Evolutionary conservation across 2,888 invertebrate species (phyloP).

Genomic region (Mimas tiliae): DNA sequence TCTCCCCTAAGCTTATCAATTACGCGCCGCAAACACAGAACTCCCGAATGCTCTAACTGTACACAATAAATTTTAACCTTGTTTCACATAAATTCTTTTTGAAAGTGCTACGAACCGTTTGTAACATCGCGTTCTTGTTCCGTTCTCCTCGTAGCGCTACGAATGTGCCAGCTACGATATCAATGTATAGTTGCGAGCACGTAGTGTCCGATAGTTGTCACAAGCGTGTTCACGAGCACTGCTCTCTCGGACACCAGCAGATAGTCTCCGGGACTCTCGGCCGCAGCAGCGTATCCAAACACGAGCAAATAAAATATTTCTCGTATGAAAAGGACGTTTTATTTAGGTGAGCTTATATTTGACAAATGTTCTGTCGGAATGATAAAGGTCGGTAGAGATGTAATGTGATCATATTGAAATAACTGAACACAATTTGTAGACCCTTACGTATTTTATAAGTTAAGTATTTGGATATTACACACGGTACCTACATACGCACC

Average conservation of each 20-base stretch:
- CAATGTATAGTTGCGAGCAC: neutral
- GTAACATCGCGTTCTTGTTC: neutral
- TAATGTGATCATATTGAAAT: conserved; percentile 27
- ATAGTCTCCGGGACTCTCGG: neutral
- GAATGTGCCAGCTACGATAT: neutral
- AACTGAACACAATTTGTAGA: neutral
- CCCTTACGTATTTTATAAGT: neutral
- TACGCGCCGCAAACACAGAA: neutral
- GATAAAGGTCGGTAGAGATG: conserved; percentile 31
- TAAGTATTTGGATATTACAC: neutral
- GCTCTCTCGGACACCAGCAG: neutral
- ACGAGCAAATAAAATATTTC: neutral
- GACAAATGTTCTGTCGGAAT: neutral
- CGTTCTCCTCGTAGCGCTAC: neutral
- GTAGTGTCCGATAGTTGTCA: neutral
- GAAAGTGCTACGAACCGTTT: neutral
- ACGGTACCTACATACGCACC: no score
- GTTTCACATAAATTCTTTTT: conserved; percentile 1
- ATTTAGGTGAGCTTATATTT: conserved; percentile 15
- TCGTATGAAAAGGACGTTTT: conserved; percentile 9
- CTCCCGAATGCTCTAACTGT: neutral
- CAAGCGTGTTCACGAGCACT: neutral
- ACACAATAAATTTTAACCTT: conserved; percentile 4
- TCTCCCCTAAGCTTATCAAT: conserved; percentile 2
- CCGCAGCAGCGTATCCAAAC: neutral